Percentiles rank a stretch among this genome's conserved stretches.
phyloP scores from a whole-genome alignment of 2,113 vertebrate species.

The Oreochromis spilurus region DNA sequence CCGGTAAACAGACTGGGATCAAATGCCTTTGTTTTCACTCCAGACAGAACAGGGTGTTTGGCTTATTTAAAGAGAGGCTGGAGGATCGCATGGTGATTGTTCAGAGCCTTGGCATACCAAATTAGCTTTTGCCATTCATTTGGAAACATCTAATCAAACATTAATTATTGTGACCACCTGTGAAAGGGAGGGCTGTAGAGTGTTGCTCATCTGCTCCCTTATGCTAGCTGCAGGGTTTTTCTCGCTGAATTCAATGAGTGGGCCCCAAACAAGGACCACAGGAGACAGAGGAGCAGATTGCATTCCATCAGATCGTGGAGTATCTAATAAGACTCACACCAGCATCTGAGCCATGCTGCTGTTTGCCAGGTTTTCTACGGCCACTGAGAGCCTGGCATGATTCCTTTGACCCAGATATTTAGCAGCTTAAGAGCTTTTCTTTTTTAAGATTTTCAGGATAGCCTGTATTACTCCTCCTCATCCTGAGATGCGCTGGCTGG shows the following conservation, averaged over 20 bases:
- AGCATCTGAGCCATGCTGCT: slow-evolving; percentile 28
- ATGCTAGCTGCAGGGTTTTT: slow-evolving; percentile 20
- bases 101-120: slow-evolving; percentile 33
- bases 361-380: slow-evolving; percentile 49
- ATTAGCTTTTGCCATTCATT: slow-evolving; percentile 50
- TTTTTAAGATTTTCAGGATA: slow-evolving; percentile 38
- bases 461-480: not conserved
- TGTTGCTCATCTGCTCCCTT: slow-evolving; percentile 42
- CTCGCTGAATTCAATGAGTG: not conserved
- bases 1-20: slow-evolving; percentile 30
- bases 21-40: slow-evolving; percentile 52
- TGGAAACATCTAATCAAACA: slow-evolving; percentile 60
- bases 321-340: slow-evolving; percentile 47
- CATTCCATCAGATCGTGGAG: slow-evolving; percentile 53
- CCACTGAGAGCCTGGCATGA: slow-evolving; percentile 29
- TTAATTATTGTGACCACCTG: slow-evolving; percentile 68
- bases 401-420: slow-evolving; percentile 67
- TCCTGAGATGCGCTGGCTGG: not conserved
- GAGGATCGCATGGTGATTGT: slow-evolving; percentile 29
- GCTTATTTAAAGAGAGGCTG: slow-evolving; percentile 35
- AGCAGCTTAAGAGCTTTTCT: slow-evolving; percentile 38
- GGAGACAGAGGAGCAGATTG: slow-evolving; percentile 49
- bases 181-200: slow-evolving; percentile 28
- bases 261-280: slow-evolving; percentile 32
- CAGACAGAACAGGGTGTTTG: slow-evolving; percentile 32